Percentiles rank a stretch among this genome's conserved stretches.
Conservation (phyloP, 2,113 vertebrate genomes). For the Phalacrocorax aristotelis region DNA sequence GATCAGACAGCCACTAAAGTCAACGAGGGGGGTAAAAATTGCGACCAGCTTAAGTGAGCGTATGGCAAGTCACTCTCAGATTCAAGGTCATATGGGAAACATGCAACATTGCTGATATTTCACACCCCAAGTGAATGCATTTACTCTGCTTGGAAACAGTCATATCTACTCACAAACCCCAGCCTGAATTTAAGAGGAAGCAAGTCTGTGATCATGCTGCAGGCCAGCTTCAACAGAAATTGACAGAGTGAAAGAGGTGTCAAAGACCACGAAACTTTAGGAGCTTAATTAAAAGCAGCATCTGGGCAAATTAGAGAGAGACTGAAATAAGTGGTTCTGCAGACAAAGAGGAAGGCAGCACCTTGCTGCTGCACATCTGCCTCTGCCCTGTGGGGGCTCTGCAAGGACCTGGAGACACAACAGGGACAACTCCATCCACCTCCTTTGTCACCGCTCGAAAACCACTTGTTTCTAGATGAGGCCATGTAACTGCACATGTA, state of each 20-base stretch:
- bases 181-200: neutral
- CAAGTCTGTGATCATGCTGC: neutral
- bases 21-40: neutral
- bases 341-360: constrained; percentile 3
- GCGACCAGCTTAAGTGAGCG: neutral
- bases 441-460: neutral
- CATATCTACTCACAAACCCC: neutral
- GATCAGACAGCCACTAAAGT: neutral
- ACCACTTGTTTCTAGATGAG: neutral
- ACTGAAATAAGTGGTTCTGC: neutral
- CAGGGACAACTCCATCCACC: neutral
- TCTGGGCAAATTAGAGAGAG: constrained; percentile 48
- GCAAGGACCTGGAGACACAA: neutral
- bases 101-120: neutral
- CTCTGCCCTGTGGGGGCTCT: neutral
- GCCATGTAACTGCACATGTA: neutral
- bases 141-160: constrained; percentile 9
- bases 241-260: constrained; percentile 27
- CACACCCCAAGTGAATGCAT: constrained; percentile 41
- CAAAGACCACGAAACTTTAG: constrained; percentile 19
- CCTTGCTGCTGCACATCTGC: constrained; percentile 48
- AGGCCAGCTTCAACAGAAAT: neutral
- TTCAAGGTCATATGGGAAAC: constrained; percentile 44
- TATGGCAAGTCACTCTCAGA: constrained; percentile 17
- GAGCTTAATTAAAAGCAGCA: constrained; percentile 58